Evolutionary conservation across 2,888 invertebrate species (phyloP).

Genomic region (Teinopalpus imperialis): DNA sequence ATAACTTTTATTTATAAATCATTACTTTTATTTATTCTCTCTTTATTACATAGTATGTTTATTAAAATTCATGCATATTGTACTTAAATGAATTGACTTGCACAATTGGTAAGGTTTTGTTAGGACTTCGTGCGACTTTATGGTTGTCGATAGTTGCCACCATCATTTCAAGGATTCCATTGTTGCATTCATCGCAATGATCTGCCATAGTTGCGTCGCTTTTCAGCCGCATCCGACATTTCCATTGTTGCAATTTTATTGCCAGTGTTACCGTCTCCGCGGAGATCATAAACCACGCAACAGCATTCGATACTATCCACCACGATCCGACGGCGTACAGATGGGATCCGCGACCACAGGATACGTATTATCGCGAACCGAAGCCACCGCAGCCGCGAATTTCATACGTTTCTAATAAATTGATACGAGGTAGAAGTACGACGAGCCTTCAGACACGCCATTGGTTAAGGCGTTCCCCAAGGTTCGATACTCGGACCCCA

Average conservation of each 20-base stretch:
- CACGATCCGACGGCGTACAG: constrained; percentile 55
- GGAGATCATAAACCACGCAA: constrained; percentile 73
- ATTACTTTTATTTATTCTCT: too few relatives aligned
- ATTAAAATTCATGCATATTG: too few relatives aligned
- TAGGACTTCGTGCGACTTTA: constrained; percentile 58
- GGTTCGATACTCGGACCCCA: constrained; percentile 69
- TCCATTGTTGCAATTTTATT: constrained; percentile 80
- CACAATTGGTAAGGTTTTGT: constrained; percentile 45
- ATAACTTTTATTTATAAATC: too few relatives aligned
- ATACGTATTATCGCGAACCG: constrained; percentile 64
- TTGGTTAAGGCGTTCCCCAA: constrained; percentile 72
- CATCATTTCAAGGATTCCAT: constrained; percentile 73
- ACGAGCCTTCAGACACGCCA: constrained; percentile 50
- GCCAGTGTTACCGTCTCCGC: constrained; percentile 77
- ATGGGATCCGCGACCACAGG: constrained; percentile 75
- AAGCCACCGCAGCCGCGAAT: constrained; percentile 76
- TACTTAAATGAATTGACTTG: constrained; percentile 18
- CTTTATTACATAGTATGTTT: too few relatives aligned
- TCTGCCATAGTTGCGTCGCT: constrained; percentile 70
- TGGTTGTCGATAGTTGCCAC: constrained; percentile 72
- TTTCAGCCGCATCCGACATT: constrained; percentile 76
- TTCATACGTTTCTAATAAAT: constrained; percentile 80
- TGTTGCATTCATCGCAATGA: constrained; percentile 78
- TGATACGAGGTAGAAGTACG: constrained; percentile 69
- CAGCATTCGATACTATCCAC: constrained; percentile 72